A percentile compares a stretch with the other conserved stretches of the same genome.
phyloP scores from a whole-genome alignment of 2,888 invertebrate genomes.

The Mesochorus sp. region DNA sequence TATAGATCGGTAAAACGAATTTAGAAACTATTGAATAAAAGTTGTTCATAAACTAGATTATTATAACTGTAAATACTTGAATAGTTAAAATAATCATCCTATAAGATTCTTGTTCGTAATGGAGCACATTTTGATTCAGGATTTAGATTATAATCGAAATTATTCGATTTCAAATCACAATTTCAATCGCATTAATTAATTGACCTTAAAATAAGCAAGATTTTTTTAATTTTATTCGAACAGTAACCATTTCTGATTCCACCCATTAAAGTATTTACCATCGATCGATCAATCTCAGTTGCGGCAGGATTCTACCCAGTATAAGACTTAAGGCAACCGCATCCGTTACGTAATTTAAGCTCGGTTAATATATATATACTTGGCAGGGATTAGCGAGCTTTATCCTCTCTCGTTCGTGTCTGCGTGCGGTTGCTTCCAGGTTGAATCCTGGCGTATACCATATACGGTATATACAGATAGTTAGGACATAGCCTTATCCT shows the following conservation, averaged over 20 bases:
- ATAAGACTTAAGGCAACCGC: slow-evolving; percentile 3
- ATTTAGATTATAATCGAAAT: no score
- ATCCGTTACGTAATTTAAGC: neutral
- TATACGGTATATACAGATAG: neutral
- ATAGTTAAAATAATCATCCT: no score
- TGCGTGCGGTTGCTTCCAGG: slow-evolving; percentile 12
- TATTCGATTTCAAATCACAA: no score
- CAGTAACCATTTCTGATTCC: neutral
- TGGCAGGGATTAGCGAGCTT: slow-evolving; percentile 7
- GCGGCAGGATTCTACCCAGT: slow-evolving; percentile 23
- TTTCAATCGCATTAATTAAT: no score
- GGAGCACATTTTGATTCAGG: no score
- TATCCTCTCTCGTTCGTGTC: slow-evolving; percentile 39
- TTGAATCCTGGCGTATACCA: slow-evolving; percentile 9
- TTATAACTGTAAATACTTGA: no score
- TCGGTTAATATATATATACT: neutral
- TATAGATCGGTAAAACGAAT: neutral
- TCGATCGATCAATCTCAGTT: slow-evolving; percentile 11
- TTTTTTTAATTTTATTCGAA: neutral
- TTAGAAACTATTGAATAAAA: no score
- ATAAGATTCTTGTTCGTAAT: no score
- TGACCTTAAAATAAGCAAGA: no score
- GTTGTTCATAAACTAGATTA: neutral
- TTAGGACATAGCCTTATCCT: slow-evolving; percentile 5
- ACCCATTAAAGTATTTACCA: neutral